phyloP scores from a whole-genome alignment of 1,140 invertebrate species.

The Maconellicoccus hirsutus region DNA sequence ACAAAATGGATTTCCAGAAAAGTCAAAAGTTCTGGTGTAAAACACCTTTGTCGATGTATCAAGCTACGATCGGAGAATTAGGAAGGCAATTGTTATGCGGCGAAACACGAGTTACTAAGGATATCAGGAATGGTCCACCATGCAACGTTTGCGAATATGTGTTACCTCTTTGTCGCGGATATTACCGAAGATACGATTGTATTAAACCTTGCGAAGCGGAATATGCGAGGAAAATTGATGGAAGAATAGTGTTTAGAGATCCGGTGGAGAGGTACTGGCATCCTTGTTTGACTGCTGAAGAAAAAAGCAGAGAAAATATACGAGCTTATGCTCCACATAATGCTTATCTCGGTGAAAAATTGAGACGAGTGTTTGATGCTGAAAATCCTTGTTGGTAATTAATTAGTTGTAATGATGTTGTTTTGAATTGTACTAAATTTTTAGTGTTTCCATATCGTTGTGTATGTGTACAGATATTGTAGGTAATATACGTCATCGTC shows the following conservation, averaged over 20 bases:
- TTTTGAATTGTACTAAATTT: neutral
- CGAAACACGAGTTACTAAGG: neutral
- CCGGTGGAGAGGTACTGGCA: neutral
- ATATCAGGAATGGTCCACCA: neutral
- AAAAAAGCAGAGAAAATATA: neutral
- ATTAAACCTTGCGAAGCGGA: neutral
- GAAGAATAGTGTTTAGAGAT: neutral
- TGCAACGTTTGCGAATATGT: constrained; percentile 12
- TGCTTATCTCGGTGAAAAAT: neutral
- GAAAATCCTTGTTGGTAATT: constrained; percentile 1
- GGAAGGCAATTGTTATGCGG: neutral
- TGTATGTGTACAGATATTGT: no score
- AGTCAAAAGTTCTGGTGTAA: neutral
- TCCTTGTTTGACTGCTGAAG: neutral
- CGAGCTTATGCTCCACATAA: neutral
- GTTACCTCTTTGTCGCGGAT: neutral
- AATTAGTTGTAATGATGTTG: neutral
- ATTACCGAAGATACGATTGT: constrained; percentile 7
- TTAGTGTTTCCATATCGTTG: neutral
- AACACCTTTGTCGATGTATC: constrained; percentile 1
- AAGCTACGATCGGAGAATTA: constrained; percentile 9
- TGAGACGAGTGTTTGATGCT: neutral
- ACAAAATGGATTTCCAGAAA: neutral
- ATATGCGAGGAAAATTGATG: neutral
- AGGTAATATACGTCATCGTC: no score